These are phyloP conservation scores for Burhinus bistriatus DNA, from an alignment of 2,113 vertebrate genomes.

Conservation along the genomic window DNA sequence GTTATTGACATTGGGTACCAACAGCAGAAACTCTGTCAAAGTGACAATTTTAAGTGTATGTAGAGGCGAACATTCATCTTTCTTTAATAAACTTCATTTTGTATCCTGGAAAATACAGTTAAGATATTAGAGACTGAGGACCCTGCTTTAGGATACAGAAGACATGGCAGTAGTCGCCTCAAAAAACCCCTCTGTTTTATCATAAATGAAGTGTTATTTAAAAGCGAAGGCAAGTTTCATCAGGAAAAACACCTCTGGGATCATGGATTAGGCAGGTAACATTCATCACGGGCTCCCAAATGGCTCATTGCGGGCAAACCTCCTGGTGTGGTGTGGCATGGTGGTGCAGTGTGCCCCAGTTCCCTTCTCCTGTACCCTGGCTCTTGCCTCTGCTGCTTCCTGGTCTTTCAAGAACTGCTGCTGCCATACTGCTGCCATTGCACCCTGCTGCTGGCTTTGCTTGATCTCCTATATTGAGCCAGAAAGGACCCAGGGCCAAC, in stretches of 20 bases:
- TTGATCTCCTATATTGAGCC: accelerated
- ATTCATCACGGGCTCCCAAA: accelerated
- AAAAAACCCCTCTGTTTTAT: neutral
- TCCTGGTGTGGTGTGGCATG: too few species aligned
- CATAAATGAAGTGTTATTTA: neutral
- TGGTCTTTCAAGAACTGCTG: neutral
- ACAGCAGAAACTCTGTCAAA: neutral
- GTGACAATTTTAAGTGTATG: neutral
- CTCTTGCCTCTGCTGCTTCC: neutral
- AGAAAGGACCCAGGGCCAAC: neutral
- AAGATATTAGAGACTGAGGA: neutral
- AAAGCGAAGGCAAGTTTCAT: neutral
- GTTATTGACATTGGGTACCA: neutral
- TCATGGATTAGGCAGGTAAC: neutral
- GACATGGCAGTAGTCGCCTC: neutral
- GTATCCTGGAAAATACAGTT: neutral
- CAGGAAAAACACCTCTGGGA: neutral
- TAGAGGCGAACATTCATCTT: neutral
- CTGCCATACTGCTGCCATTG: neutral
- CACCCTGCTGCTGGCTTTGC: neutral
- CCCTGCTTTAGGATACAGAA: neutral
- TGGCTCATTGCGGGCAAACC: neutral
- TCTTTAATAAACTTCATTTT: neutral
- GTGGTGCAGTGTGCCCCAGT: accelerated
- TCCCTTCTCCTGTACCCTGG: neutral